Percentiles rank a stretch among this genome's conserved stretches.
These are phyloP conservation scores for Lepisosteus osseus DNA, from an alignment of 2,113 vertebrate genomes.

Conservation along the genomic window DNA sequence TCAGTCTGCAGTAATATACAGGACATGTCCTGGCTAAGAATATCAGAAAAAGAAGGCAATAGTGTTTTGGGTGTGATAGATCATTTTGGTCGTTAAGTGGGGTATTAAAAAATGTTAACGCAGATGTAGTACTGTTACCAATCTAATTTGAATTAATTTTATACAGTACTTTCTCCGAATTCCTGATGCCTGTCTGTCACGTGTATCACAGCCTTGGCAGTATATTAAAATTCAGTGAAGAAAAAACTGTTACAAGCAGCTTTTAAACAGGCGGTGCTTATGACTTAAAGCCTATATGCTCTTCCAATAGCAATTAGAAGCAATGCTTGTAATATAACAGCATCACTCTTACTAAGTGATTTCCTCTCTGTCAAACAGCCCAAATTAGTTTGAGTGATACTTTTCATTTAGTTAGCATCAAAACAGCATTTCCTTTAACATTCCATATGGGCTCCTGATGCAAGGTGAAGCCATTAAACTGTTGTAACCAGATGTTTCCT, in stretches of 20 bases:
- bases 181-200: constrained; percentile 28
- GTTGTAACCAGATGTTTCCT: constrained; percentile 64
- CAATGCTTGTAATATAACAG: constrained; percentile 52
- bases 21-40: too few species aligned
- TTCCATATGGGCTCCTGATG: constrained; percentile 68
- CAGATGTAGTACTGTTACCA: constrained; percentile 52
- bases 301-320: constrained; percentile 59
- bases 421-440: constrained; percentile 59
- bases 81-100: too few species aligned
- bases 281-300: constrained; percentile 23
- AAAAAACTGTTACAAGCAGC: constrained; percentile 30
- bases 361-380: constrained; percentile 63
- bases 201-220: constrained; percentile 7
- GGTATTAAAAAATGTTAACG: constrained; percentile 38
- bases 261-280: constrained; percentile 4
- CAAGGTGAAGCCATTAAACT: constrained; percentile 55
- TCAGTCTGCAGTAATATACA: too few species aligned
- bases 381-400: constrained; percentile 67
- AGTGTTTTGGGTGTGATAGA: too few species aligned
- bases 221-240: constrained; percentile 43
- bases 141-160: constrained; percentile 58
- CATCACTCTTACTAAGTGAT: constrained; percentile 67
- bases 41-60: too few species aligned
- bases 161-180: constrained; percentile 39
- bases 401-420: constrained; percentile 70